These are phyloP conservation scores for Bathynomus jamesi DNA, from an alignment of 1,140 invertebrate genomes.

Conservation along the genomic window DNA sequence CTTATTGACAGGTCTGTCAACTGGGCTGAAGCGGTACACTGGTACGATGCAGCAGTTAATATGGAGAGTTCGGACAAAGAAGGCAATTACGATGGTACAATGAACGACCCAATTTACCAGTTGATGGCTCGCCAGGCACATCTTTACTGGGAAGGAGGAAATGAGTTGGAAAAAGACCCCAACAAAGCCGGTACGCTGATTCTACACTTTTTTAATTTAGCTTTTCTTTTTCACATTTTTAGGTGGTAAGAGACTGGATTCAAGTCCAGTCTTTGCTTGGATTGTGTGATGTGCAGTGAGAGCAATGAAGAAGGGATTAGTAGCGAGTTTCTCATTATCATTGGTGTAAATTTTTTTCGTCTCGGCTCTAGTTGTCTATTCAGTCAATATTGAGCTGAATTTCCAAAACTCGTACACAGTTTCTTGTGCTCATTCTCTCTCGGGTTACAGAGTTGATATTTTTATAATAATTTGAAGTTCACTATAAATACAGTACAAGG, in stretches of 20 bases:
- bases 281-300: no score
- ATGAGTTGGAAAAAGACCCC: conserved; percentile 46
- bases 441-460: no score
- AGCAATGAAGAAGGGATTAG: no score
- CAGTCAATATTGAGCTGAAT: no score
- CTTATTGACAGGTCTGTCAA: conserved; percentile 41
- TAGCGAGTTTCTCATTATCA: no score
- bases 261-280: conserved; percentile 16
- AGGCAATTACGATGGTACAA: conserved; percentile 45
- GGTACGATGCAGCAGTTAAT: conserved; percentile 46
- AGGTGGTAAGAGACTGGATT: background rate
- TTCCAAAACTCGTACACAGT: no score
- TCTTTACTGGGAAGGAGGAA: conserved; percentile 47
- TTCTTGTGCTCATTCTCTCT: no score
- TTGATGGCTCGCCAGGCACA: conserved; percentile 49
- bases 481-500: no score
- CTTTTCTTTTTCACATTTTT: background rate
- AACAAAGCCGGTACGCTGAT: conserved; percentile 45
- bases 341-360: no score
- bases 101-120: conserved; percentile 44
- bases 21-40: conserved; percentile 47
- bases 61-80: conserved; percentile 45
- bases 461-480: no score
- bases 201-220: no score
- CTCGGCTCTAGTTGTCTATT: no score